A percentile compares a stretch with the other conserved stretches of the same genome.
These are phyloP conservation scores for Hydroisotoma schaefferi DNA, from an alignment of 2,888 invertebrate genomes.

Conservation along the genomic window DNA sequence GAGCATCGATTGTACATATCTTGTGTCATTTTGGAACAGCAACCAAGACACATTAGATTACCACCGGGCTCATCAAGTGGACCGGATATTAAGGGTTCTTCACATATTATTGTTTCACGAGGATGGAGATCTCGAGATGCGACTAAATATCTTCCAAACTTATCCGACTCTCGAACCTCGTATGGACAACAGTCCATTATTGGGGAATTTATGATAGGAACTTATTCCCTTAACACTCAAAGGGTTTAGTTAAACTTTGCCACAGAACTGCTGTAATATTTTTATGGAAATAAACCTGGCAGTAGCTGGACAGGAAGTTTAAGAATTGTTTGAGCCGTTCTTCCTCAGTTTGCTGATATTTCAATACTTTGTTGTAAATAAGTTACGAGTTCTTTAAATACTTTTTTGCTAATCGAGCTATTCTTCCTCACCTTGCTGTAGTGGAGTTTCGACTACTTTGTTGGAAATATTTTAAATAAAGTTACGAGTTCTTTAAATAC, in stretches of 20 bases:
- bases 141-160: constrained; percentile 37
- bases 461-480: too few species aligned
- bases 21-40: constrained; percentile 23
- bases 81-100: constrained; percentile 36
- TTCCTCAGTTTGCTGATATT: too few species aligned
- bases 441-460: too few species aligned
- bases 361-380: too few species aligned
- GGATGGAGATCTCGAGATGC: constrained; percentile 35
- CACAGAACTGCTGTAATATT: neutral
- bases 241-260: too few species aligned
- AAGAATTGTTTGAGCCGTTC: too few species aligned
- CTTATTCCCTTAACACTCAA: too few species aligned
- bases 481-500: too few species aligned
- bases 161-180: constrained; percentile 20
- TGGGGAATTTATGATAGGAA: neutral
- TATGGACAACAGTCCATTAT: constrained; percentile 8
- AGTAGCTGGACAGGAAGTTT: too few species aligned
- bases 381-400: too few species aligned
- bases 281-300: neutral
- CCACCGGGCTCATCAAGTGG: constrained; percentile 30
- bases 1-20: constrained; percentile 27
- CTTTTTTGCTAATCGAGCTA: too few species aligned
- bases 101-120: constrained; percentile 35
- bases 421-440: too few species aligned
- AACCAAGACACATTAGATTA: constrained; percentile 37